phyloP scores from a whole-genome alignment of 23 tunicate genomes.

The Oikopleura albicans region DNA sequence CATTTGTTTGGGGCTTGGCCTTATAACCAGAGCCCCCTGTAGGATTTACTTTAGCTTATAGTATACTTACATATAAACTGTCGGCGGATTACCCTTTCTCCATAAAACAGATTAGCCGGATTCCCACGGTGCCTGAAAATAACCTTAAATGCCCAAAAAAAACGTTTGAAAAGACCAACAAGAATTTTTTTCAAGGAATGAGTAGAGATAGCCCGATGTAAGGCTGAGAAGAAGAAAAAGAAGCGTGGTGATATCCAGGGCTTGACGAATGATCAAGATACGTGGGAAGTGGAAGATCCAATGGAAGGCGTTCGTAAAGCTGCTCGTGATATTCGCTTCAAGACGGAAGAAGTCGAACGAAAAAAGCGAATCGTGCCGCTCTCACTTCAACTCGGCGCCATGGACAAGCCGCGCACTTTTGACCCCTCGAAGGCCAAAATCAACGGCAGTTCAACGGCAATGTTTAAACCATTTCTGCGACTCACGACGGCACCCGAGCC shows the following conservation, averaged over 20 bases:
- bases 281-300: background rate
- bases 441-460: slow-evolving; percentile 61
- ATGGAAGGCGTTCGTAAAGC: background rate
- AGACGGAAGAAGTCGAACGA: slow-evolving; percentile 33
- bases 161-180: too few species aligned
- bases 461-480: slow-evolving; percentile 77
- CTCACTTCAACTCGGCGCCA: background rate
- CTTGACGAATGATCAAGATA: background rate
- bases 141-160: too few species aligned
- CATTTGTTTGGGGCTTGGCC: too few species aligned
- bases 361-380: slow-evolving; percentile 19
- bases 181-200: too few species aligned
- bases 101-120: too few species aligned
- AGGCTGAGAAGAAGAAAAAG: slow-evolving; percentile 5
- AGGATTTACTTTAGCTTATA: too few species aligned
- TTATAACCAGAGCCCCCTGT: too few species aligned
- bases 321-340: background rate
- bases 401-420: background rate
- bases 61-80: too few species aligned
- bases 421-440: slow-evolving; percentile 27
- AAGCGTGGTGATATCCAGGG: background rate
- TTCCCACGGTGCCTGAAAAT: too few species aligned
- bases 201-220: too few species aligned
- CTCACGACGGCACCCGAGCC: slow-evolving; percentile 94
- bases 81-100: too few species aligned